Base-by-base conservation (phyloP, 2,888 invertebrate species). In the Drosophila nr. medialis region DNA sequence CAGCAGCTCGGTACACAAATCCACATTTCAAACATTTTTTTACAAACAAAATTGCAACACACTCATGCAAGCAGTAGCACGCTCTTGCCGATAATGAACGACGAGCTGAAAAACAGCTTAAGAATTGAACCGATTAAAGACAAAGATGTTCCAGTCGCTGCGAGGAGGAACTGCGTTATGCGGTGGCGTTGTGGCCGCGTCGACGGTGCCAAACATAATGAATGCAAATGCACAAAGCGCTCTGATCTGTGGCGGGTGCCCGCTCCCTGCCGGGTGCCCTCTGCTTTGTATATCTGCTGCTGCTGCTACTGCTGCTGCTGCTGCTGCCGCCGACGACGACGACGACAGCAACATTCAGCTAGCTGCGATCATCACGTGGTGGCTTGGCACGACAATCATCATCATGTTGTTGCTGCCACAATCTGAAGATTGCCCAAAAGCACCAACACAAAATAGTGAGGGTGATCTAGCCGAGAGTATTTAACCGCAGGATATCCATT, bases 171-270 rank as follows among this genome's bases (percentile, higher is more conserved):
- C 15, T 66, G 61, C 63, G 69, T 64, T 72, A 30, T 74, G 81
- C 76, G 76, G 64, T 80, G 79, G 75, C 74, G 90, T 83, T 86
- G 89, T 84, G 79, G 55, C 34, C 86, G 77, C 86, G 77, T 67
- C 86, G 84, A 90, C 90, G 84, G 77, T 86, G 87, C 83, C 88
- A 75, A 89, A 86, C 86, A 83, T 85, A 89, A 87, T 87, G 90
- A 90, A 83, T 90, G 86, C 90, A 85, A 86, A 86, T 86, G 85
- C 86, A 86, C 72, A 85, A 76, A 75, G 56, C 50, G 49, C 63
- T 59, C 62, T 77, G 88, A 85, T 89, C 90, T 89, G 72, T 72
- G 72, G 72, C 73, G 81, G 84, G 64, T 69, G 83, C 85, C 82
- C 70, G 45, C 50, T 67, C 56, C 56, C 68, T 38, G 49, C 76